Conservation (phyloP, 2,888 invertebrate species). For the Scaptomyza caliginosa region DNA sequence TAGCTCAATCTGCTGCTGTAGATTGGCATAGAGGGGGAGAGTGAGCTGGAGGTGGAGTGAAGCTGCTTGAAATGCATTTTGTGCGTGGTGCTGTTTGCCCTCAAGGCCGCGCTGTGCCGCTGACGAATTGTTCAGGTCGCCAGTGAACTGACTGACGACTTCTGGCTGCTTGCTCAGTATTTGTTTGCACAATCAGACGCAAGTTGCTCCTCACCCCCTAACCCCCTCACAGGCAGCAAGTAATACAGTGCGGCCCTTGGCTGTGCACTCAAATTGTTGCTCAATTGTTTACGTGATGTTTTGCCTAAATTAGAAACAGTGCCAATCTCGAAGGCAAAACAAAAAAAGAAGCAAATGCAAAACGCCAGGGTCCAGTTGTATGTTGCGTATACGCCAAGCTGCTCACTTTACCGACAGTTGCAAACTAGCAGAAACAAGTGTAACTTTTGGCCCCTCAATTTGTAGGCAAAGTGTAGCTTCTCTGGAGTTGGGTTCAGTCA, state of each 20-base stretch:
- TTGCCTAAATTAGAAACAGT: conserved; percentile 72
- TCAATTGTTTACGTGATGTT: conserved; percentile 80
- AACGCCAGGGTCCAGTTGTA: conserved; percentile 22
- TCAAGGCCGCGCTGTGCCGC: conserved; percentile 61
- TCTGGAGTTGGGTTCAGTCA: neutral
- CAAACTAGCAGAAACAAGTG: conserved; percentile 53
- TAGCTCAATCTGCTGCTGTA: neutral
- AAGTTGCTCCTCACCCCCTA: conserved; percentile 15
- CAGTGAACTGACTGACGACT: neutral
- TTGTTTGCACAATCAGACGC: conserved; percentile 51
- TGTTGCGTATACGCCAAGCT: conserved; percentile 54
- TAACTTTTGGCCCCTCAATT: conserved; percentile 40
- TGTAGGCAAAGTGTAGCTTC: neutral
- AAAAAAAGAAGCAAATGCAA: neutral
- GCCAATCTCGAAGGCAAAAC: conserved; percentile 24
- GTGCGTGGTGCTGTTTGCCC: conserved; percentile 59
- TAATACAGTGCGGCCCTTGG: neutral
- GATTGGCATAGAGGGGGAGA: neutral
- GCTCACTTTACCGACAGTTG: conserved; percentile 33
- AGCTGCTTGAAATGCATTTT: conserved; percentile 55
- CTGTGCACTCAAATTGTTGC: conserved; percentile 51
- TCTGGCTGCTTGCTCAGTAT: conserved; percentile 9
- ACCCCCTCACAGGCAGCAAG: neutral
- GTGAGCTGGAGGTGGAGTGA: neutral
- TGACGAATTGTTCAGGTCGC: conserved; percentile 64